A percentile compares a stretch with the other conserved stretches of the same genome.
These are phyloP conservation scores for Lontra canadensis DNA, from an alignment of 2,113 vertebrate genomes.

Conservation along the genomic window DNA sequence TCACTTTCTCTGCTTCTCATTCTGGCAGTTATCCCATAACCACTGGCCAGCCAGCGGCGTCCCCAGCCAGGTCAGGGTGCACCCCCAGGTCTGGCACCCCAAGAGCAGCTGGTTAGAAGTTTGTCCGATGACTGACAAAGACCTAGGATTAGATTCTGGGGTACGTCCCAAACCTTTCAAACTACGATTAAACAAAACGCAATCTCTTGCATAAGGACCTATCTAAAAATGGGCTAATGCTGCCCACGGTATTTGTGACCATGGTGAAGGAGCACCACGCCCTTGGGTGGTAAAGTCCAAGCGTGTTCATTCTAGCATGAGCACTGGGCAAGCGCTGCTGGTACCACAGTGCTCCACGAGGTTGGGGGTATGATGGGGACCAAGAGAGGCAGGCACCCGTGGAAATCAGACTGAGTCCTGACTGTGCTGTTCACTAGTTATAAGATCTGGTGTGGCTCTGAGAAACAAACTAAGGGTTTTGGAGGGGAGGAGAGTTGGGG, in stretches of 20 bases:
- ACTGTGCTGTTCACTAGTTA: not conserved
- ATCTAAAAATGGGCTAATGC: not conserved
- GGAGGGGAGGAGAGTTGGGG: no score
- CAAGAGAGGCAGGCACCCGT: no score
- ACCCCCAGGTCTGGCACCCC: not conserved
- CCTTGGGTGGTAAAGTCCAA: not conserved
- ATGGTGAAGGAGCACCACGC: not conserved
- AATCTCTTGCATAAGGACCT: not conserved
- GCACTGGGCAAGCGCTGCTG: fast-evolving
- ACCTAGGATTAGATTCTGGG: not conserved
- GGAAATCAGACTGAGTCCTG: not conserved
- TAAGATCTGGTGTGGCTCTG: not conserved
- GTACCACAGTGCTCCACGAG: not conserved
- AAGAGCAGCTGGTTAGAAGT: not conserved
- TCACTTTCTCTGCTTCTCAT: not conserved
- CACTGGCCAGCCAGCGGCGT: not conserved
- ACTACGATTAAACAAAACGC: not conserved
- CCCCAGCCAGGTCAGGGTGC: not conserved
- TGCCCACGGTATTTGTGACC: not conserved
- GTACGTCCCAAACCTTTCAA: not conserved
- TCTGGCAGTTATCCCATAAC: no score
- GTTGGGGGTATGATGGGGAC: not conserved
- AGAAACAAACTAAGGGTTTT: no score
- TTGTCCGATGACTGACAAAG: not conserved
- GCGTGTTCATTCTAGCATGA: fast-evolving